Percentiles rank a stretch among this genome's conserved stretches.
phyloP scores from a whole-genome alignment of 2,113 vertebrate species.

The Hydrochoerus hydrochaeris region DNA sequence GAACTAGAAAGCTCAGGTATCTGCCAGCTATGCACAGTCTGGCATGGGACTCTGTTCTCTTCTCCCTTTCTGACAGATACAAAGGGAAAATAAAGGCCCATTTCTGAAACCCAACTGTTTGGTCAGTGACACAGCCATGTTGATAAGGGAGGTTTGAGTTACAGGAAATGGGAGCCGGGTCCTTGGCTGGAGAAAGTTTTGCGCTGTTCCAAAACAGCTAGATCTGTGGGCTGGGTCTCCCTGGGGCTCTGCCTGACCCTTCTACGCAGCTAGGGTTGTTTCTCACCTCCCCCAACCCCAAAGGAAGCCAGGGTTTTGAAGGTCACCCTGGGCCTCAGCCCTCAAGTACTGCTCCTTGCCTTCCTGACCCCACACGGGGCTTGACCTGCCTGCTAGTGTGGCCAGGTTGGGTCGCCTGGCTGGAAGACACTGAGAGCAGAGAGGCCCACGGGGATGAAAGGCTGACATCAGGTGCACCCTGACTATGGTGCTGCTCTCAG shows the following conservation, averaged over 20 bases:
- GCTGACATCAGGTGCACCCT: background rate
- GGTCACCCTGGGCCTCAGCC: background rate
- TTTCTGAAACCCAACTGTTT: background rate
- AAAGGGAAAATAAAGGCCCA: background rate
- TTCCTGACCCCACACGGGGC: too few species aligned
- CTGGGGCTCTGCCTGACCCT: background rate
- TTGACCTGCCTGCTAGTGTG: background rate
- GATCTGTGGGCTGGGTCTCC: background rate
- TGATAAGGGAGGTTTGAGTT: too few species aligned
- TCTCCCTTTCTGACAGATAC: background rate
- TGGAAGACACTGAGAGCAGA: background rate
- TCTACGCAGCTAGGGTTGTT: background rate
- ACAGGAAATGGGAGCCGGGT: background rate
- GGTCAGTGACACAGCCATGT: background rate
- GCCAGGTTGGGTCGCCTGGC: background rate
- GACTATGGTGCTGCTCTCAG: background rate
- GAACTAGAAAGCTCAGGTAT: background rate
- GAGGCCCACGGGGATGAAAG: background rate
- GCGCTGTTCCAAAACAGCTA: background rate
- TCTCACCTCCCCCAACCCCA: background rate
- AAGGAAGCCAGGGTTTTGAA: background rate
- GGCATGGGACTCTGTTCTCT: rapidly evolving
- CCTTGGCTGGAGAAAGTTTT: background rate
- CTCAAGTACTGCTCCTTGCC: too few species aligned
- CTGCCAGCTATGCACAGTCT: background rate